A percentile compares a stretch with the other conserved stretches of the same genome.
These are phyloP conservation scores for Brachionus asplanchnoidis DNA, from an alignment of 1,140 invertebrate species.

Conservation along the genomic window DNA sequence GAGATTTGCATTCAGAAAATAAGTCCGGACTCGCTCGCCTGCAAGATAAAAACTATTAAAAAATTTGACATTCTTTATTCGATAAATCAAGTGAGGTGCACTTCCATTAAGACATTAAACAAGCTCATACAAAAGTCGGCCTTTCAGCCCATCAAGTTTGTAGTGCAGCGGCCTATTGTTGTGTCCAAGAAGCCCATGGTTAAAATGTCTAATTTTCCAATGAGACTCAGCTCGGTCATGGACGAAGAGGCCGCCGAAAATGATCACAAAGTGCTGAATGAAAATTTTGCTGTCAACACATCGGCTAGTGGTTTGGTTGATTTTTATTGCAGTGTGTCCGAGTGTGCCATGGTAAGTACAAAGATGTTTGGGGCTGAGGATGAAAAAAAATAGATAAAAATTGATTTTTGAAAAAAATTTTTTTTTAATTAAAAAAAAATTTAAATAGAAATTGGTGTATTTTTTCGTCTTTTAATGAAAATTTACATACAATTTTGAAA, in stretches of 20 bases:
- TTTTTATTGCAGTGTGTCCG: slow-evolving; percentile 2
- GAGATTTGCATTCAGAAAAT: slow-evolving; percentile 33
- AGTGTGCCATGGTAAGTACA: slow-evolving; percentile 9
- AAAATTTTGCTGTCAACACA: neutral
- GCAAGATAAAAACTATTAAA: neutral
- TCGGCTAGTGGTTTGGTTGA: slow-evolving; percentile 28
- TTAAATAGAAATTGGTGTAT: too few species aligned
- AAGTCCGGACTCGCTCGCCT: neutral
- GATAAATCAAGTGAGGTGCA: neutral
- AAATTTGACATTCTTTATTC: slow-evolving; percentile 36
- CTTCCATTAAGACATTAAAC: neutral
- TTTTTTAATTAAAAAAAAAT: too few species aligned
- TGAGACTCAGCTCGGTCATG: neutral
- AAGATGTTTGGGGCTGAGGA: neutral
- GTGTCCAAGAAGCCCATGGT: neutral
- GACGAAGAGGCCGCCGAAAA: neutral
- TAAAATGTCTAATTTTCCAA: slow-evolving; percentile 8
- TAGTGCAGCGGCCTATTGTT: neutral
- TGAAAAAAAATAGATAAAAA: neutral
- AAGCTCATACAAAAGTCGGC: neutral
- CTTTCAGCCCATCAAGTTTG: slow-evolving; percentile 13
- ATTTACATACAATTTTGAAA: too few species aligned
- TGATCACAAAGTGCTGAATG: neutral
- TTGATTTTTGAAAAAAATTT: too few species aligned
- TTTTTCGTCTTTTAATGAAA: too few species aligned